Evolutionary conservation across 2,113 vertebrate species (phyloP).

Genomic region (Gasterosteus aculeatus): DNA sequence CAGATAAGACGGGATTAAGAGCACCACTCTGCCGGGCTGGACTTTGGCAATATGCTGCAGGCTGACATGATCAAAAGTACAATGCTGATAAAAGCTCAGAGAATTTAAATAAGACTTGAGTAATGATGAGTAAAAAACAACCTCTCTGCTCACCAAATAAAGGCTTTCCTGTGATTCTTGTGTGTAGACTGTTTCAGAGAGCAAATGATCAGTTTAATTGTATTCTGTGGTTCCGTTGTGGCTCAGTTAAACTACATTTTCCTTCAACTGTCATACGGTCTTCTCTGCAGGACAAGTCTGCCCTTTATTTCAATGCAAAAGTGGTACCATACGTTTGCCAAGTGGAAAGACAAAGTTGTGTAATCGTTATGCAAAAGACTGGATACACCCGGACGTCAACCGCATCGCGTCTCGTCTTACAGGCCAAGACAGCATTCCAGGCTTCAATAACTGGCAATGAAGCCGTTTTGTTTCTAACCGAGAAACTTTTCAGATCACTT

Average conservation of each 20-base stretch:
- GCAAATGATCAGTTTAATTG: not conserved
- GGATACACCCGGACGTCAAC: not conserved
- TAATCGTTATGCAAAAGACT: not conserved
- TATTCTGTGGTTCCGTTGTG: not conserved
- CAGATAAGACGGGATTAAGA: constrained; percentile 48
- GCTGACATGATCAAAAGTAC: constrained; percentile 18
- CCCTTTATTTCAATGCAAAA: not conserved
- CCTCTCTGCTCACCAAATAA: not conserved
- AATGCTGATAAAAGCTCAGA: constrained; percentile 45
- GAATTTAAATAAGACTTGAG: constrained; percentile 5
- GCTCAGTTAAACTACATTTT: not conserved
- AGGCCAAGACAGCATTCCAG: not conserved
- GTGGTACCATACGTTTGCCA: not conserved
- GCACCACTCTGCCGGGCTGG: constrained; percentile 24
- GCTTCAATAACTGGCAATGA: not conserved
- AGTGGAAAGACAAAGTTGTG: not conserved
- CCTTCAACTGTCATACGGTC: not conserved
- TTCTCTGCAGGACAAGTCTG: too few relatives aligned
- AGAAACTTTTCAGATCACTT: not conserved
- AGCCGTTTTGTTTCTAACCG: rapidly evolving
- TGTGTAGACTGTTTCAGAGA: not conserved
- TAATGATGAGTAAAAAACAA: constrained; percentile 7
- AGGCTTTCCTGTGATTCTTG: not conserved
- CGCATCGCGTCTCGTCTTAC: rapidly evolving
- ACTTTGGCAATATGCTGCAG: constrained; percentile 58